Evolutionary conservation across 2,113 vertebrate genomes (phyloP), one percentile per base, ranked within the genome.

Genomic region (Phyllostomus hastatus): DNA sequence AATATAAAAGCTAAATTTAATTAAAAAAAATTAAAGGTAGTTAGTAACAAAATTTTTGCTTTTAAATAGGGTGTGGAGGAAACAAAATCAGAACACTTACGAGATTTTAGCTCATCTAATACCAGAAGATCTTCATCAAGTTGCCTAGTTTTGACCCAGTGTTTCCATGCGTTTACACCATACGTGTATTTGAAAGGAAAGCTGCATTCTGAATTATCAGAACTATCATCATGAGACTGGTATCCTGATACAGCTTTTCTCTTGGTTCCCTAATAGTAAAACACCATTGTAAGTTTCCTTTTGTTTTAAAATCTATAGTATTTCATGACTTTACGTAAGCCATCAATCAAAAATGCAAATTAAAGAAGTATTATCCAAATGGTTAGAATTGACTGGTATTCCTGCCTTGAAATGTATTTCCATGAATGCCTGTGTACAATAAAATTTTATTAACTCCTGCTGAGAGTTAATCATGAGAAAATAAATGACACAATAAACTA

Each of bases 101-200:
- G 97, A 96, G 98, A 97, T 97, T 99, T 99, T 86, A 98, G 97
- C n/a, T 97, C 91, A 59, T 99, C 99, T 97, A 99, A 96, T 87
- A 97, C 98, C 97, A 99, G 98, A 91, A 98, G 95, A 95, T 99
- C 98, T 76, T 99, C 98, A 6, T 98, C 97, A 86, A 98, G 97
- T 46, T 95, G 89, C 9, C 98, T 95, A 52, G 99, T 99, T 98
- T 98, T 98, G 1, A 99, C 99, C 99, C 99, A 99, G 95, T 99
- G 99, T 97, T 99, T 99, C 99, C 99, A 99, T 0, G 99, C 99
- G 0, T 99, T 99, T 35, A 99, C 96, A 28, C 99, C 99, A 4
- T 99, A 99, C 0, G 98, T 75, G 3, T 99, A 99, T 90, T 98
- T 99, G 96, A 99, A 99, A 0, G 99, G 99, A 94, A 99, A 99